These are phyloP conservation scores for Mohoua ochrocephala DNA, from an alignment of 2,113 vertebrate species.

Conservation along the genomic window DNA sequence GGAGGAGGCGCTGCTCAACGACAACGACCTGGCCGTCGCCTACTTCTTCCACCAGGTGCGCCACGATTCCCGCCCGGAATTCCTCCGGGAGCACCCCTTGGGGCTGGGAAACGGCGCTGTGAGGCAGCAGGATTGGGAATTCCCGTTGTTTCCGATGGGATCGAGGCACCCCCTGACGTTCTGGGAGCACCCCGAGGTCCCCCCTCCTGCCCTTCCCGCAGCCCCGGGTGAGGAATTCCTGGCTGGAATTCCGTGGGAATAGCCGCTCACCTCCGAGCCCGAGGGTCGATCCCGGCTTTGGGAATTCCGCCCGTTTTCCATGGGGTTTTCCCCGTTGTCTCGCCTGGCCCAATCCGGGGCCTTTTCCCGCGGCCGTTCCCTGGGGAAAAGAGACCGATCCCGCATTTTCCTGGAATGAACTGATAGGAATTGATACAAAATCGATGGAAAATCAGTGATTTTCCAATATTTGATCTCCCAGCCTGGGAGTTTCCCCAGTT, in stretches of 20 bases:
- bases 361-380: not conserved
- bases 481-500: not conserved
- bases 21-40: constrained; percentile 89
- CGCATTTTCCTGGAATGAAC: no score
- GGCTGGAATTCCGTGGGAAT: not conserved
- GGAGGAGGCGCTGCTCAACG: constrained; percentile 89
- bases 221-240: not conserved
- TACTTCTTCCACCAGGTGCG: constrained; percentile 94
- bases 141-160: no score
- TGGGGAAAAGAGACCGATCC: not conserved
- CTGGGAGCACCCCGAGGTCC: accelerated
- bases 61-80: accelerated
- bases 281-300: not conserved
- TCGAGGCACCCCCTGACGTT: accelerated
- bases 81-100: no score
- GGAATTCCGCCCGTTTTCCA: not conserved
- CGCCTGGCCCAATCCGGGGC: not conserved
- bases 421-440: not conserved
- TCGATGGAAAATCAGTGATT: no score
- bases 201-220: no score
- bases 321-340: not conserved
- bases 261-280: not conserved
- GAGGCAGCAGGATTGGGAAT: no score
- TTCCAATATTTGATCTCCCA: not conserved
- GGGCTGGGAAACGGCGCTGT: no score